A percentile compares a stretch with the other conserved stretches of the same genome.
Evolutionary conservation across 2,113 vertebrate species (phyloP).

Genomic region (Engystomops pustulosus): DNA sequence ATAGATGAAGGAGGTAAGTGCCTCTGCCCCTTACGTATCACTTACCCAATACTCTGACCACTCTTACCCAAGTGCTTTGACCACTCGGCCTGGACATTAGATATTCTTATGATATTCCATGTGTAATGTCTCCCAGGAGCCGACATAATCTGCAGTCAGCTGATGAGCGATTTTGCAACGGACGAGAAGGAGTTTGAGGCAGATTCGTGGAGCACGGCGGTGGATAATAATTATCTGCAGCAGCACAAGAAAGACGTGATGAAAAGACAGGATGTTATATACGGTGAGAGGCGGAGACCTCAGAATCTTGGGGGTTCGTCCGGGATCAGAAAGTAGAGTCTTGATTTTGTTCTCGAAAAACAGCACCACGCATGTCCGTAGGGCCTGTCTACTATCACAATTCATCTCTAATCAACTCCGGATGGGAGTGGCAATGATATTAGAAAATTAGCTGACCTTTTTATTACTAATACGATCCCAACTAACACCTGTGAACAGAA

Average conservation of each 20-base stretch:
- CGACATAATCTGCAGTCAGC: conserved; percentile 76
- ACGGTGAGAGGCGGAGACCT: conserved; percentile 72
- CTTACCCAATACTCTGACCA: too few species aligned
- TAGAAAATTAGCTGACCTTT: too few species aligned
- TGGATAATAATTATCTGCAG: conserved; percentile 85
- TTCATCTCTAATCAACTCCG: too few species aligned
- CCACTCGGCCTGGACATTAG: too few species aligned
- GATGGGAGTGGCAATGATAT: too few species aligned
- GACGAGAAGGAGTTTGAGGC: conserved; percentile 87
- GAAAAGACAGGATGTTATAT: conserved; percentile 94
- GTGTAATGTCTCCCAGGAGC: conserved; percentile 66
- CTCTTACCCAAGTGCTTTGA: too few species aligned
- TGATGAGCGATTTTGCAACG: conserved; percentile 85
- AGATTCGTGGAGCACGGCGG: conserved; percentile 91
- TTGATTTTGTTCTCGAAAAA: neutral
- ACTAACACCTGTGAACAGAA: too few species aligned
- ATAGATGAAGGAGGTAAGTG: conserved; percentile 80
- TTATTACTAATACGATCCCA: too few species aligned
- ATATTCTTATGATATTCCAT: too few species aligned
- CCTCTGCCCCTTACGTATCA: neutral
- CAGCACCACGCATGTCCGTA: too few species aligned
- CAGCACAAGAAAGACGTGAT: conserved; percentile 89
- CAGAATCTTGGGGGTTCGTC: neutral
- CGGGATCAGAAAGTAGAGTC: neutral
- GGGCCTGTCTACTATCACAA: too few species aligned